A percentile compares a stretch with the other conserved stretches of the same genome.
phyloP scores from a whole-genome alignment of 2,888 invertebrate genomes.

The Drosophila nr. perissopoda region DNA sequence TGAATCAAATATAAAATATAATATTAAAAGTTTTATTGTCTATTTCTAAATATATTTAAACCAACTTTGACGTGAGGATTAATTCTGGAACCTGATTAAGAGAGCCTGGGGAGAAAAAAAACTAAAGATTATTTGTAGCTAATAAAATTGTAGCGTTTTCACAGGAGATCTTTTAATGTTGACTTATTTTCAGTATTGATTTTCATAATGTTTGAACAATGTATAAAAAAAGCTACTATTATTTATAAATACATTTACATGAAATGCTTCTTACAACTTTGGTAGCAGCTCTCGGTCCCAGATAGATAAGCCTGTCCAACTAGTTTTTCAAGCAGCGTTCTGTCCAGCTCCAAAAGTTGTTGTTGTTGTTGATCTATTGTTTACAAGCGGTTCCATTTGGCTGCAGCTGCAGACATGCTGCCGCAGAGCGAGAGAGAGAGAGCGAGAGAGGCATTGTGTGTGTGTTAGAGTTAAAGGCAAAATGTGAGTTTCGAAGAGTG shows the following conservation, averaged over 20 bases:
- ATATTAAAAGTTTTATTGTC: neutral
- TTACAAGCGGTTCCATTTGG: constrained; percentile 62
- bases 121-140: neutral
- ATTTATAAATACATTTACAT: neutral
- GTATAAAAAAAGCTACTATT: neutral
- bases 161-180: neutral
- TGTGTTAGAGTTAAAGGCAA: constrained; percentile 1
- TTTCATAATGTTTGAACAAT: neutral
- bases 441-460: neutral
- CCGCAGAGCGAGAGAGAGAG: neutral
- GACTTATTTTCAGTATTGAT: neutral
- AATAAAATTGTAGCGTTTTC: neutral
- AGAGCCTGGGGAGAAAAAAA: too few relatives aligned
- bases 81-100: neutral
- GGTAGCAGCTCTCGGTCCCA: constrained; percentile 32
- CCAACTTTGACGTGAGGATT: neutral
- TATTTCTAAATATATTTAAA: neutral
- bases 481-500: constrained; percentile 4
- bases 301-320: constrained; percentile 58
- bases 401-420: constrained; percentile 53
- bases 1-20: neutral
- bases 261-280: neutral
- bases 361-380: constrained; percentile 42
- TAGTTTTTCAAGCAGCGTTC: constrained; percentile 54
- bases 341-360: constrained; percentile 51